phyloP scores from a whole-genome alignment of 2,797 vertebrate species.

The Labroides dimidiatus region DNA sequence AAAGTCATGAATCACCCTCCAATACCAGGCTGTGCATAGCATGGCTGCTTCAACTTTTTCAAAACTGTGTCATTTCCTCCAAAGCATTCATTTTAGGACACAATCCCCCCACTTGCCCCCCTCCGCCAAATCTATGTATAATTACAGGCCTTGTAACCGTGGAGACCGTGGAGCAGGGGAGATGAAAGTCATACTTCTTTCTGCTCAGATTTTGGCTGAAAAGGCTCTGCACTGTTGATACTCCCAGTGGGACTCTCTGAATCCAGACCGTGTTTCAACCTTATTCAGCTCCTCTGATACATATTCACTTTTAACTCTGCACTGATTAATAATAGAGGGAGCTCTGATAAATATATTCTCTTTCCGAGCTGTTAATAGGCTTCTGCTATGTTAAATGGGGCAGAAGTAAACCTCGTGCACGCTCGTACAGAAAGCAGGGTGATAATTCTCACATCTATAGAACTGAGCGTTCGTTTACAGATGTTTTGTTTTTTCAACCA shows the following conservation, averaged over 20 bases:
- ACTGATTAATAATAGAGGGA: slow-evolving; percentile 80
- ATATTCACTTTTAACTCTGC: slow-evolving; percentile 82
- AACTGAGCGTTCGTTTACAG: slow-evolving; percentile 41
- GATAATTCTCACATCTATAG: slow-evolving; percentile 39
- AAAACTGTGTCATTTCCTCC: slow-evolving; percentile 61
- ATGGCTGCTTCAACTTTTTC: slow-evolving; percentile 44
- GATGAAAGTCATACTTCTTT: slow-evolving; percentile 74
- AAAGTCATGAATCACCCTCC: slow-evolving; percentile 50
- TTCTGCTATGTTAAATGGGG: slow-evolving; percentile 74
- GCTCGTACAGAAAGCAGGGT: slow-evolving; percentile 27
- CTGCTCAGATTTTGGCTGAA: slow-evolving; percentile 73
- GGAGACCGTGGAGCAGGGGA: slow-evolving; percentile 60
- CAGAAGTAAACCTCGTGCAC: slow-evolving; percentile 50
- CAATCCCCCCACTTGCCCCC: not conserved
- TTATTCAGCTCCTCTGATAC: slow-evolving; percentile 76
- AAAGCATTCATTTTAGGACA: slow-evolving; percentile 60
- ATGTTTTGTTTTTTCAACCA: slow-evolving; percentile 33
- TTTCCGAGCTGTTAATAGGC: slow-evolving; percentile 74
- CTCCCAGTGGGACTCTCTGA: slow-evolving; percentile 74
- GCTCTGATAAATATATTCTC: slow-evolving; percentile 81
- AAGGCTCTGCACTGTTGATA: slow-evolving; percentile 78
- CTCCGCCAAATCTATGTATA: slow-evolving; percentile 62
- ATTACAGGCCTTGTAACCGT: slow-evolving; percentile 69
- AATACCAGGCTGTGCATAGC: slow-evolving; percentile 35
- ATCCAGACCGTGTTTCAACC: slow-evolving; percentile 74